These are phyloP conservation scores for Parotocinclus haroldoi DNA, from an alignment of 2,797 vertebrate species.

Conservation along the genomic window DNA sequence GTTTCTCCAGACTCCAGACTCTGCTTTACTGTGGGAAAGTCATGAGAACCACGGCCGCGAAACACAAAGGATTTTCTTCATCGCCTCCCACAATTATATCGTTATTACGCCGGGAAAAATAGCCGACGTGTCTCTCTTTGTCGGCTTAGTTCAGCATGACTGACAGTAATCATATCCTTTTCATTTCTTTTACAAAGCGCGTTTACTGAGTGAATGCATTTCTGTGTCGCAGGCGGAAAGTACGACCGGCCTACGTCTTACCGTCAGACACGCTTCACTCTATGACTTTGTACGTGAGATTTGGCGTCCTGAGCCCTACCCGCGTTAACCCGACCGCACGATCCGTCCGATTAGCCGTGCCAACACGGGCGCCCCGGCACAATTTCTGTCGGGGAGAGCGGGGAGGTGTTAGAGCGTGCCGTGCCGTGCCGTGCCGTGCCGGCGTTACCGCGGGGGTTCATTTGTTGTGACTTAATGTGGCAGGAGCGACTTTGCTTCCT, in stretches of 20 bases:
- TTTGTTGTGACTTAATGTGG: conserved; percentile 53
- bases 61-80: conserved; percentile 58
- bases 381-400: no score
- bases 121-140: conserved; percentile 13
- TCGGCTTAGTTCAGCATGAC: conserved; percentile 2
- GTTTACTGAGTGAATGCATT: no score
- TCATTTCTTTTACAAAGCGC: background rate
- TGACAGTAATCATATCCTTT: conserved; percentile 9
- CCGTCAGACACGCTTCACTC: no score
- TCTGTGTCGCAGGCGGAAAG: no score
- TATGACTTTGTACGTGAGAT: no score
- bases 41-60: conserved; percentile 50
- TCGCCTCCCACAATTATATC: conserved; percentile 63
- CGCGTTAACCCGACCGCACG: no score
- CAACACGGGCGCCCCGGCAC: no score
- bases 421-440: conserved; percentile 30
- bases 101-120: conserved; percentile 33
- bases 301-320: no score
- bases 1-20: no score
- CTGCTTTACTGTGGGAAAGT: conserved; percentile 53
- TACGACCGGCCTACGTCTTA: no score
- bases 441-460: conserved; percentile 37
- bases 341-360: no score
- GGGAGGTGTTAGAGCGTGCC: background rate
- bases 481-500: conserved; percentile 54